Evolutionary conservation across 2,888 invertebrate genomes (phyloP), one percentile per base, ranked within the genome.

Genomic region (Clunio marinus): DNA sequence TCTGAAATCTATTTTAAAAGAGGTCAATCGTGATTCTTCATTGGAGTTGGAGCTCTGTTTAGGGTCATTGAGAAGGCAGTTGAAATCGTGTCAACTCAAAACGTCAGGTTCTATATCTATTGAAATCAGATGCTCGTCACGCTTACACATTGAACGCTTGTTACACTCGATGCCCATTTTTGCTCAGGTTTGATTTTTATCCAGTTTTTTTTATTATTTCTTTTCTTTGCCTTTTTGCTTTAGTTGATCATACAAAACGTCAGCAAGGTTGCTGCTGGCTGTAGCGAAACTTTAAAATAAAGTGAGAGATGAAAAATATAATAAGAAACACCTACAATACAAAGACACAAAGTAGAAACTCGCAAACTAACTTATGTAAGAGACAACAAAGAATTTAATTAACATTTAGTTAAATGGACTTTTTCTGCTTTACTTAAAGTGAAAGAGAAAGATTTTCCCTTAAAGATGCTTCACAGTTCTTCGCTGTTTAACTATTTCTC

Each of bases 81-180:
- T 8, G 32, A 51, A 51, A 51, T 51, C 51, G 51, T 51, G 51
- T 51, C 51, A 51, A 51, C 51, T 51, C 51, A 51, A 51, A 51
- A 17, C 22, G 51, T 51, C 51, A 51, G 51, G 51, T 51, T 51
- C 51, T 51, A 51, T 32, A 32, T 51, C 51, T 51, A 41, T 63
- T 65, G 46, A 65, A 65, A 65, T 65, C 63, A 65, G 63, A 65
- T 65, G 63, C 27, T 65, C 63, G 51, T 51, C 51, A 51, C 51
- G 51, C 51, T 51, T 51, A 51, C 51, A 62, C 62, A 28, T 65
- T 46, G 62, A 62, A 62, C 51, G 62, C 62, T 62, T 62, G 62
- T 62, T 62, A 62, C 37, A 60, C 37, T 62, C 62, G 37, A 62
- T 62, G 62, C 62, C 62, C 62, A 62, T 62, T 37, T 62, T 62